phyloP scores from a whole-genome alignment of 2,113 vertebrate species.

The Corythaeola cristata region DNA sequence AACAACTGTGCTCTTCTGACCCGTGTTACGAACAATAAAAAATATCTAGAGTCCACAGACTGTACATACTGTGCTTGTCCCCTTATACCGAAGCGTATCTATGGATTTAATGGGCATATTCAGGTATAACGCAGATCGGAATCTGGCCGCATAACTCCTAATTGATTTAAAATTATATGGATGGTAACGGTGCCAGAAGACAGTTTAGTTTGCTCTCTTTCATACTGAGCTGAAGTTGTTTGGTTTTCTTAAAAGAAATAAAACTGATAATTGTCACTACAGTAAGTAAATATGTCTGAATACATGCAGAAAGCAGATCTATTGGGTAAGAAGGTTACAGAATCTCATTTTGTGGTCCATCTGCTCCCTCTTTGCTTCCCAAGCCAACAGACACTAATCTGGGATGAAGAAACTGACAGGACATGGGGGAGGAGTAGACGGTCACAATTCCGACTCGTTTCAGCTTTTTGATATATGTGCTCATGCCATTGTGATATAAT shows the following conservation, averaged over 20 bases:
- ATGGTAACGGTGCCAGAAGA: slow-evolving; percentile 22
- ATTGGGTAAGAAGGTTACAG: slow-evolving; percentile 69
- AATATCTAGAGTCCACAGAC: background rate
- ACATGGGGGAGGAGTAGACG: slow-evolving; percentile 60
- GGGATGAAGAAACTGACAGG: slow-evolving; percentile 68
- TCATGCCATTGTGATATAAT: background rate
- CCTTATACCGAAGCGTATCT: background rate
- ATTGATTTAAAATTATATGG: slow-evolving; percentile 43
- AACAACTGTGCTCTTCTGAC: background rate
- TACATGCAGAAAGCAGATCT: slow-evolving; percentile 63
- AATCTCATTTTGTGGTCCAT: slow-evolving; percentile 73
- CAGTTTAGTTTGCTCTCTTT: slow-evolving; percentile 63
- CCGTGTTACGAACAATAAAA: background rate
- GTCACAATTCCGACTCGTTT: background rate
- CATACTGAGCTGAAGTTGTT: slow-evolving; percentile 61
- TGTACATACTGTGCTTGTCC: background rate
- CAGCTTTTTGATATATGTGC: slow-evolving; percentile 28
- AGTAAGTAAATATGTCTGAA: slow-evolving; percentile 70
- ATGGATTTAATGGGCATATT: background rate
- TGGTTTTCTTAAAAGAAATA: slow-evolving; percentile 70
- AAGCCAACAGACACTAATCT: slow-evolving; percentile 68
- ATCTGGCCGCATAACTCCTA: slow-evolving; percentile 1
- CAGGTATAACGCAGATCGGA: background rate
- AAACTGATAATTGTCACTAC: slow-evolving; percentile 71
- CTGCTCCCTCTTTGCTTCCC: slow-evolving; percentile 64